phyloP scores from a whole-genome alignment of 2,113 vertebrate genomes.

The Oxyruncus cristatus region DNA sequence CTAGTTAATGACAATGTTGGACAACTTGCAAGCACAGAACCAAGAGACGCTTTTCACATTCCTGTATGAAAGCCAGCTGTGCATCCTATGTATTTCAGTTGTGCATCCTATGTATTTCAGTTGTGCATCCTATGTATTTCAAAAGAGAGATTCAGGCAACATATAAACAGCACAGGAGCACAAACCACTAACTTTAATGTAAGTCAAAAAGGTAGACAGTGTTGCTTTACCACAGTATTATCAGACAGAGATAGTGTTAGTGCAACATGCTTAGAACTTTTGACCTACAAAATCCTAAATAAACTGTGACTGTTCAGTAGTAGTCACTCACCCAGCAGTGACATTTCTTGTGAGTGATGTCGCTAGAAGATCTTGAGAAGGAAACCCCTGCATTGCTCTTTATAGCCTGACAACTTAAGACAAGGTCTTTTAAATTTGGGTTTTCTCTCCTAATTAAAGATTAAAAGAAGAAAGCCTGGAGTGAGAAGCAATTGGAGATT shows the following conservation, averaged over 20 bases:
- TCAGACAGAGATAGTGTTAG: background rate
- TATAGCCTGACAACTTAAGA: background rate
- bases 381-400: background rate
- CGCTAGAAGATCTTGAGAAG: background rate
- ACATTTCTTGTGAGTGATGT: background rate
- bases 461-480: background rate
- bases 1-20: background rate
- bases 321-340: background rate
- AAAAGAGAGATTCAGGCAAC: background rate
- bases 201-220: background rate
- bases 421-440: background rate
- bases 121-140: background rate
- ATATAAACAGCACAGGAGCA: background rate
- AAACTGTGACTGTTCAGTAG: background rate
- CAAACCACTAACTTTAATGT: fast-evolving
- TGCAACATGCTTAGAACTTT: background rate
- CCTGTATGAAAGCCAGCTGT: background rate
- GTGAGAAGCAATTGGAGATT: background rate
- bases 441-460: background rate
- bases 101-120: background rate
- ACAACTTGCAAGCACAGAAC: background rate
- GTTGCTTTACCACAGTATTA: background rate
- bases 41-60: background rate
- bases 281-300: background rate
- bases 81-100: background rate